These are phyloP conservation scores for Gulo gulo DNA, from an alignment of 2,113 vertebrate species.

Conservation along the genomic window DNA sequence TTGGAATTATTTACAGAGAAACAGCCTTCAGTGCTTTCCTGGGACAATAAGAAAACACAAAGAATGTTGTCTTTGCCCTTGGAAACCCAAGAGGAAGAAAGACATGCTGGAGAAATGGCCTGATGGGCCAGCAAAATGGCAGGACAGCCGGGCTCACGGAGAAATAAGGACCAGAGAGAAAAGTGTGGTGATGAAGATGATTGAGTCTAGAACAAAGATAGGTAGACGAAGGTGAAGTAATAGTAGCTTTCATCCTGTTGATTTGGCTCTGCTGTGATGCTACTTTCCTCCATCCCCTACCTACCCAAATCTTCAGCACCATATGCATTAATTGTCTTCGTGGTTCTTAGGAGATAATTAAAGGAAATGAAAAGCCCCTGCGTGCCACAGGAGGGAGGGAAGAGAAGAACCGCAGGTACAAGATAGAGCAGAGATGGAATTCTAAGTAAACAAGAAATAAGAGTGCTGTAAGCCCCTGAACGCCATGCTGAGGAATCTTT, in stretches of 20 bases:
- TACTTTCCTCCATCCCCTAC: not conserved
- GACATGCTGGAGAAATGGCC: not conserved
- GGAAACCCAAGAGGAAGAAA: not conserved
- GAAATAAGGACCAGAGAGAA: not conserved
- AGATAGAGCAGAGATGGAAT: not conserved
- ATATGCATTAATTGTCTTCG: not conserved
- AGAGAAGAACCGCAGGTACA: not conserved
- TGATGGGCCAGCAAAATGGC: not conserved
- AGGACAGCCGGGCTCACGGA: not conserved
- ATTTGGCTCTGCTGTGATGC: not conserved
- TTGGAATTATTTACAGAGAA: not conserved
- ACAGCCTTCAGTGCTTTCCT: not conserved
- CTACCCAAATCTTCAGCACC: not conserved
- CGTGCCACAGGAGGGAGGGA: not conserved
- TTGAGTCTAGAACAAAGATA: not conserved
- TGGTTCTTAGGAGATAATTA: not conserved
- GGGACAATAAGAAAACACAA: not conserved
- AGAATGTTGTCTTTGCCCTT: not conserved
- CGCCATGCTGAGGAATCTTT: not conserved
- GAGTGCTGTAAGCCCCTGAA: not conserved
- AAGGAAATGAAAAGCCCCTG: not conserved
- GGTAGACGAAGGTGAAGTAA: not conserved
- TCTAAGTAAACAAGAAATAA: not conserved
- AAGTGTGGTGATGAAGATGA: not conserved
- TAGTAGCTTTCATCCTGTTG: not conserved